Conservation (phyloP, 2,888 invertebrate genomes). For the Temnothorax ravouxi region DNA sequence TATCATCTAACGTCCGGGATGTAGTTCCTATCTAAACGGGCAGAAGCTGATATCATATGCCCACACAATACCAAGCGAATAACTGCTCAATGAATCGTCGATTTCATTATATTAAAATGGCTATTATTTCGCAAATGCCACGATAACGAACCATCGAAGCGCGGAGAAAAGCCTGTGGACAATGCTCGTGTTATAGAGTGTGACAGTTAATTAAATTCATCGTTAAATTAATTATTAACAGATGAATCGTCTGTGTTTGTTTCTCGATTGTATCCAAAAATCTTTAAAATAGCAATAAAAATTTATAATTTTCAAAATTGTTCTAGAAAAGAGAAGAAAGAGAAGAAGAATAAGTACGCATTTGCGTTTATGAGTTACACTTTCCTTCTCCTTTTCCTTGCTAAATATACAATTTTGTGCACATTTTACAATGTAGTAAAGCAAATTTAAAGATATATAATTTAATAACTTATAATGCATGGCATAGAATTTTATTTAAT, state of each 20-base stretch:
- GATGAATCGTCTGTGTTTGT: background rate
- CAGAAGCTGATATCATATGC: conserved; percentile 80
- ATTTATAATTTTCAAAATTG: background rate
- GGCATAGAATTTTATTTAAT: background rate
- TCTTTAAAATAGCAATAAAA: background rate
- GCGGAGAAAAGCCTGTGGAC: background rate
- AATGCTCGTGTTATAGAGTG: background rate
- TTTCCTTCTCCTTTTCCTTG: background rate
- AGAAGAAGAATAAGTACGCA: background rate
- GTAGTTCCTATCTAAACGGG: conserved; percentile 84
- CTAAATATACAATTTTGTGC: background rate
- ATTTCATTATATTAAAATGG: conserved; percentile 67
- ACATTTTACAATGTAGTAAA: background rate
- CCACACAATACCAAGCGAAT: conserved; percentile 79
- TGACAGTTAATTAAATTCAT: conserved; percentile 18
- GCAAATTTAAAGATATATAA: conserved; percentile 10
- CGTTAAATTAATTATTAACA: conserved; percentile 18
- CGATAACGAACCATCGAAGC: background rate
- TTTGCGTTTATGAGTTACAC: background rate
- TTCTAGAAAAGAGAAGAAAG: background rate
- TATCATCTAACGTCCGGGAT: conserved; percentile 85
- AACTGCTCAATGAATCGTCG: conserved; percentile 78
- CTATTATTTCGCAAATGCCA: conserved; percentile 31
- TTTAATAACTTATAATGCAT: background rate
- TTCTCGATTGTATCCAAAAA: conserved; percentile 12